Percentiles rank a stretch among this genome's conserved stretches.
phyloP scores from a whole-genome alignment of 2,797 vertebrate genomes.

The Heliangelus exortis region DNA sequence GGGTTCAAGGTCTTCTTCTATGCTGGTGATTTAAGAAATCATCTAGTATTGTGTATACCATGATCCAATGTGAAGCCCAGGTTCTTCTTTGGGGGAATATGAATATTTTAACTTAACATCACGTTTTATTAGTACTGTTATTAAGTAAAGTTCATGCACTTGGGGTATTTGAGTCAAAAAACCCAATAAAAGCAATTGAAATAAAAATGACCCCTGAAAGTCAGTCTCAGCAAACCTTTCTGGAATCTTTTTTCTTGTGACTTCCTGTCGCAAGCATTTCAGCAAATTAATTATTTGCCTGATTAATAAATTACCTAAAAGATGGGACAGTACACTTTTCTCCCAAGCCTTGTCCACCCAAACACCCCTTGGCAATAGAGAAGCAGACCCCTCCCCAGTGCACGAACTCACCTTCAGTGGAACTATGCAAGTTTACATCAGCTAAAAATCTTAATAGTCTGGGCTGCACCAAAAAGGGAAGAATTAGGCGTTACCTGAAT shows the following conservation, averaged over 20 bases:
- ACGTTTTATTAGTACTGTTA: neutral
- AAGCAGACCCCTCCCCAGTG: neutral
- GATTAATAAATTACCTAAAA: neutral
- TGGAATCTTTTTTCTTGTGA: neutral
- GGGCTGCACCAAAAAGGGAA: neutral
- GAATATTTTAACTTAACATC: neutral
- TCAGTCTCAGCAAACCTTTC: neutral
- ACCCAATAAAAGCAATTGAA: neutral
- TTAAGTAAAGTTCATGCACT: neutral
- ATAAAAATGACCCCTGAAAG: neutral
- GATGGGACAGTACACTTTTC: accelerated
- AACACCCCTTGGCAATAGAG: neutral
- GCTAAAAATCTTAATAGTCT: neutral
- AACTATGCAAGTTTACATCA: neutral
- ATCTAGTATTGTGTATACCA: neutral
- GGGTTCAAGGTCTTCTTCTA: neutral
- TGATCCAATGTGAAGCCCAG: neutral
- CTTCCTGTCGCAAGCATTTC: neutral
- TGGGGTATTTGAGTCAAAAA: neutral
- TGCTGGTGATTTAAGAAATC: neutral
- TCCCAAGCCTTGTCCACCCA: neutral
- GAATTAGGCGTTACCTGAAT: neutral
- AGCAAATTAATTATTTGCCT: neutral
- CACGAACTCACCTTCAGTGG: neutral
- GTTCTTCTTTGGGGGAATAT: neutral